Base-by-base conservation (phyloP, 1,140 invertebrate genomes). In the Aphaenogaster rudis region DNA sequence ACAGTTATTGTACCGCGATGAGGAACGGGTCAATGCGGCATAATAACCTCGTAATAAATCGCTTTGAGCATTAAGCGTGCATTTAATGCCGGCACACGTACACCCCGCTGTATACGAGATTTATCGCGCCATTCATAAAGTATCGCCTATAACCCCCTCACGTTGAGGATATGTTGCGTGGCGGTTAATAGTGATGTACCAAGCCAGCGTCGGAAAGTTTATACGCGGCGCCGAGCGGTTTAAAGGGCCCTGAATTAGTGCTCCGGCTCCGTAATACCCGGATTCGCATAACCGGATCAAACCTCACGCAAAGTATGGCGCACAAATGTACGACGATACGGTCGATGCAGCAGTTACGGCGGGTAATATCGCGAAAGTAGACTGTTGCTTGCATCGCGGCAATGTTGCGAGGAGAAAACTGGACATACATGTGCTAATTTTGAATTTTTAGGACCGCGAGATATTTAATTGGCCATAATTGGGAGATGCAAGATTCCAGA, bases 31-130 rank as follows among this genome's bases (percentile, higher is more conserved):
- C 72, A 63, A 45, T 61, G 42, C 50, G 45, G 61, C 33, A 59
- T 72, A 87, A 91, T 91, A 91, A 91, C 89, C 88, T 90, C 80
- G 81, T 74, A 66, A 91, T 90, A 90, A 91, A 91, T 91, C 67
- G 86, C 52, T 71, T 28, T 45, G 69, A 79, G 86, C 80, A 84
- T 76, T 87, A 84, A 88, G 82, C 86, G 61, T 86, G 89, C 86
- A 90, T 86, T 90, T 88, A 87, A 91, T 91, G 80, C 87, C 57
- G 76, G 67, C 79, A 64, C 78, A 78, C 54, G 57, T 61, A 57
- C 59, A 42, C 77, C 59, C 71, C 74, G 79, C 52, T 88, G 74
- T 71, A 69, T 36, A 7, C 57, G 69, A 88, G 90, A 91, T 91
- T 91, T 91, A 91, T 91, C 89, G 86, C 42, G 74, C 63, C 74